Conservation (phyloP, 2,797 vertebrate genomes). For the Macropus fuliginosus region DNA sequence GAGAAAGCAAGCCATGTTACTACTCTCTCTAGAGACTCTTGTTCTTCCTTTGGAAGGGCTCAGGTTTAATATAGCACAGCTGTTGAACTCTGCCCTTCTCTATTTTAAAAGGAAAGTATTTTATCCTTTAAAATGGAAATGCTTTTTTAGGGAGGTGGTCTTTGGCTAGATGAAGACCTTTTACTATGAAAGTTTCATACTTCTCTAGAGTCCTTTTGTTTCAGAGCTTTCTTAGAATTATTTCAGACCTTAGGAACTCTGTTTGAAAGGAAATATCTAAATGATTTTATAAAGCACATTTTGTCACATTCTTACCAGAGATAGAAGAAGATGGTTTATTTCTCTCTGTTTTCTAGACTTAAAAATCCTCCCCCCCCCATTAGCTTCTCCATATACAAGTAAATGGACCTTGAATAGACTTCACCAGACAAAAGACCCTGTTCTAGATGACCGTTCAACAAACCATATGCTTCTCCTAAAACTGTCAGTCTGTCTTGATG, state of each 20-base stretch:
- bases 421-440: slow-evolving; percentile 74
- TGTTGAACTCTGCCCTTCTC: slow-evolving; percentile 80
- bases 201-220: slow-evolving; percentile 75
- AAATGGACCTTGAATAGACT: slow-evolving; percentile 73
- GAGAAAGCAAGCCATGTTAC: slow-evolving; percentile 66
- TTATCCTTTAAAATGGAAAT: slow-evolving; percentile 78
- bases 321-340: slow-evolving; percentile 66
- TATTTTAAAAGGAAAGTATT: slow-evolving; percentile 77
- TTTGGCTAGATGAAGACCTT: slow-evolving; percentile 54
- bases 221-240: slow-evolving; percentile 62
- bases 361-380: slow-evolving; percentile 62
- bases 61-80: slow-evolving; percentile 78
- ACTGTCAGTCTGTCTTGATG: slow-evolving; percentile 78
- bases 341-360: slow-evolving; percentile 75
- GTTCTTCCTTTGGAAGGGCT: slow-evolving; percentile 77
- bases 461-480: slow-evolving; percentile 79
- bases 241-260: slow-evolving; percentile 55
- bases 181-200: slow-evolving; percentile 68
- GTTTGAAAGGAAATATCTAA: slow-evolving; percentile 32
- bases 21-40: slow-evolving; percentile 73
- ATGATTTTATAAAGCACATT: slow-evolving; percentile 55
- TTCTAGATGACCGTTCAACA: slow-evolving; percentile 78
- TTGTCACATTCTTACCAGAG: slow-evolving; percentile 59
- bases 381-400: slow-evolving; percentile 67
- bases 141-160: slow-evolving; percentile 71